phyloP scores from a whole-genome alignment of 2,113 vertebrate genomes.

The Lota lota region DNA sequence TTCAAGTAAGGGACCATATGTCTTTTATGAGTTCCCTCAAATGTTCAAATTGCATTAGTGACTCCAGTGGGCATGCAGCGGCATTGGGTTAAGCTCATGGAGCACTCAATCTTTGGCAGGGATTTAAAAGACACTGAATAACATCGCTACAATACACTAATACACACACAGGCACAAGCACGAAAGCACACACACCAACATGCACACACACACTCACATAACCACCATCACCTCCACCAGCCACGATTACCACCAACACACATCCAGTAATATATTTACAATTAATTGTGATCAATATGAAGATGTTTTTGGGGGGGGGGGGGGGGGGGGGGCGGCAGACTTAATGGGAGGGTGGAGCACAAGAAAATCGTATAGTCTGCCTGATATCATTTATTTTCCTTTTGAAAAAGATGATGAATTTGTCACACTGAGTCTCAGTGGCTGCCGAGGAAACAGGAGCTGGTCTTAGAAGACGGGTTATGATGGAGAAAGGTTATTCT shows the following conservation, averaged over 20 bases:
- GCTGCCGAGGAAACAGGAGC: too few species aligned
- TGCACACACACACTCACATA: conserved; percentile 2
- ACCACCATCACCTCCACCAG: background rate
- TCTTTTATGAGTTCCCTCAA: conserved; percentile 29
- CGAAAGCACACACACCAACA: conserved; percentile 19
- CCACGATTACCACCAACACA: background rate
- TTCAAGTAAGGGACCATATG: conserved; percentile 39
- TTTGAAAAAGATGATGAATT: too few species aligned
- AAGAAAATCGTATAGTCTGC: too few species aligned
- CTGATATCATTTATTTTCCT: too few species aligned
- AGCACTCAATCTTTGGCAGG: conserved; percentile 9
- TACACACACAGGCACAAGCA: background rate
- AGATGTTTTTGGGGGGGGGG: too few species aligned
- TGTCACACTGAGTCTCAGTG: too few species aligned
- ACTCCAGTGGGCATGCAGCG: conserved; percentile 4
- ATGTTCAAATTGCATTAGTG: conserved; percentile 18
- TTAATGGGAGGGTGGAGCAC: too few species aligned
- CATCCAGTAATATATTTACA: background rate
- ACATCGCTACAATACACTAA: background rate
- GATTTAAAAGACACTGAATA: conserved; percentile 10
- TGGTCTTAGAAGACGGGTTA: too few species aligned
- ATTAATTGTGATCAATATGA: too few species aligned
- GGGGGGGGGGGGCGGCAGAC: too few species aligned
- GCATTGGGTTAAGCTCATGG: conserved; percentile 16
- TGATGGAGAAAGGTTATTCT: too few species aligned